A percentile compares a stretch with the other conserved stretches of the same genome.
These are phyloP conservation scores for Euphonia xanthogaster DNA, from an alignment of 2,797 vertebrate genomes.

Conservation along the genomic window DNA sequence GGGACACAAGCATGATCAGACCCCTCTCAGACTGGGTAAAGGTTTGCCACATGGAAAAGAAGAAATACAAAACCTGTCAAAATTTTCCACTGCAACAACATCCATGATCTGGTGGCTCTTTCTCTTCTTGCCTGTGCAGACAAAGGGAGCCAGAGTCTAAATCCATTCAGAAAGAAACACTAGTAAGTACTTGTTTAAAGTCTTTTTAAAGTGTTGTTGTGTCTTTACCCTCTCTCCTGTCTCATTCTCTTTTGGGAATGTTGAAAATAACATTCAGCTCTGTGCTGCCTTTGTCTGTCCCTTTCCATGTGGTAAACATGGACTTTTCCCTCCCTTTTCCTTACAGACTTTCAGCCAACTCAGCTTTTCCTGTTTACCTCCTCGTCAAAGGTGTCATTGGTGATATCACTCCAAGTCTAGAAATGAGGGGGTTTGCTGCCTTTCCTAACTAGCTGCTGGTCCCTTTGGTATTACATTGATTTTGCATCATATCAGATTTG, in stretches of 20 bases:
- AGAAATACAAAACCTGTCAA: not conserved
- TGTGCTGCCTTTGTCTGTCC: constrained; percentile 61
- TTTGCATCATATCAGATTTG: not conserved
- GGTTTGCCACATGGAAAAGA: not conserved
- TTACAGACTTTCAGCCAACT: constrained; percentile 41
- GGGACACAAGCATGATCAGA: not conserved
- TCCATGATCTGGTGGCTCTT: not conserved
- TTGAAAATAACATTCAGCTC: constrained; percentile 71
- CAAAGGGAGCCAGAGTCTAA: not conserved
- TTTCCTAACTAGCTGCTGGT: not conserved
- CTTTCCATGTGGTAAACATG: constrained; percentile 68
- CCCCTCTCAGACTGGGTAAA: not conserved
- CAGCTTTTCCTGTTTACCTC: constrained; percentile 71
- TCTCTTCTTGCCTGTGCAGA: not conserved
- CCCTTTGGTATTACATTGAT: not conserved
- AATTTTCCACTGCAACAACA: not conserved
- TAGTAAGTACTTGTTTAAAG: constrained; percentile 58
- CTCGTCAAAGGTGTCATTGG: not conserved
- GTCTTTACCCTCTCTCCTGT: constrained; percentile 56
- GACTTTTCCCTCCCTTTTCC: constrained; percentile 55
- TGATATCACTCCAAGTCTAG: not conserved
- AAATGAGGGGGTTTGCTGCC: constrained; percentile 31
- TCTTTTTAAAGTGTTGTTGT: constrained; percentile 59
- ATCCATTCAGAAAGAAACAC: constrained; percentile 21
- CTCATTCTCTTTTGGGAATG: constrained; percentile 62